Base-by-base conservation (phyloP, 2,113 vertebrate genomes). In the Cephalopterus ornatus region DNA sequence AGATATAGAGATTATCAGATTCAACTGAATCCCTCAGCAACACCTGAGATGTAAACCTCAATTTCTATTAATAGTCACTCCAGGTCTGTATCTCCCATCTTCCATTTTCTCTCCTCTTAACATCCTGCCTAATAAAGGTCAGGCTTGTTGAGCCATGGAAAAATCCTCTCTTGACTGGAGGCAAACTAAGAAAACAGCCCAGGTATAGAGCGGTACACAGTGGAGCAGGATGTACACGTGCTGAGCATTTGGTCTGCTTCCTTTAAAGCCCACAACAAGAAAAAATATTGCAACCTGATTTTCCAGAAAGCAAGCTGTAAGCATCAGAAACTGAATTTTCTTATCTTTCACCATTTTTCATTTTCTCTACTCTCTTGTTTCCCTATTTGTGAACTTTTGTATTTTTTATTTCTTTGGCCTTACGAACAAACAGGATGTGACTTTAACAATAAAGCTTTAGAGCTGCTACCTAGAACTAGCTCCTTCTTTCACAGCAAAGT, bases 41-140 rank as follows among this genome's bases (percentile, higher is more conserved):
- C 47, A 58, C 7, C 70, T 11, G 46, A 81, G 80, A 75, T 35
- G n/a, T 68, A 92, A 94, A 94, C 52, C 19, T 61, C 52, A 12
- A 4, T 68, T 96, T 70, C 67, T 82, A 85, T 68, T 68, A 95
- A 85, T 63, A 71, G 66, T 81, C 33, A 44, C 59, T 83, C 68
- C 56, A 63, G 44, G 23, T 72, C 77, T 84, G 12, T 37, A 22
- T 84, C 67, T 61, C 52, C 37, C 28, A 1, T 46, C 82, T 88
- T 66, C 37, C 52, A 44, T 84, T 88, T 91, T 90, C 35, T 55
- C 47, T 80, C 35, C 59, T 88, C 72, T 93, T 92, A 75, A 80
- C 55, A 61, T 90, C 32, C 58, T 84, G 50, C 18, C 35, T 77
- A 78, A 86, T n/a, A 67, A 86, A 94, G 80, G 30, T 59, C 82